Evolutionary conservation across 2,888 invertebrate genomes (phyloP).

Genomic region (Torymus auratus): DNA sequence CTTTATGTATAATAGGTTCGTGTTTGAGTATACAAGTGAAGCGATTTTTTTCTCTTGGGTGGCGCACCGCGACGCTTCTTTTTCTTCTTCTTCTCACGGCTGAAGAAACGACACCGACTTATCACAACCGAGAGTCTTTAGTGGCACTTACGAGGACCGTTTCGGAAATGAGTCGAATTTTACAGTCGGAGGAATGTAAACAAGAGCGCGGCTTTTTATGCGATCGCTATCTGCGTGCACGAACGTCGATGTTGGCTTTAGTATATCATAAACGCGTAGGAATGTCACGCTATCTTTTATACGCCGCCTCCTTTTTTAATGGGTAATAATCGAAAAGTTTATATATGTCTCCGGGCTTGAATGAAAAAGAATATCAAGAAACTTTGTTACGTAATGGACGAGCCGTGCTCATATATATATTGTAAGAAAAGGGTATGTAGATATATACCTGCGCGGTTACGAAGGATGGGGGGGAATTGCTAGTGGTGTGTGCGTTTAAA

Average conservation of each 20-base stretch:
- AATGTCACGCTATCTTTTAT: not conserved
- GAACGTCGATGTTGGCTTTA: conserved; percentile 1
- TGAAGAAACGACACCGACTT: not conserved
- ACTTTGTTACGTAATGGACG: no score
- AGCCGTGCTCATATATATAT: no score
- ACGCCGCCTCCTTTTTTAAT: not conserved
- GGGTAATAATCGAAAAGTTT: no score
- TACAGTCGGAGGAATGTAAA: conserved; percentile 1
- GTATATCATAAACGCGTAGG: not conserved
- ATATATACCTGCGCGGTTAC: no score
- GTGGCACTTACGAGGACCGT: conserved; percentile 7
- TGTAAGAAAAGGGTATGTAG: no score
- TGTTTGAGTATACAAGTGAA: no score
- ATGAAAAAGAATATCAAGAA: no score
- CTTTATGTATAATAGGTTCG: not conserved
- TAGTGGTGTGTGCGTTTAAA: conserved; percentile 63
- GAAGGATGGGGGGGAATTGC: not conserved
- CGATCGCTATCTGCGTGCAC: not conserved
- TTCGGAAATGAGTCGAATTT: conserved; percentile 5
- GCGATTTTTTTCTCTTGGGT: no score
- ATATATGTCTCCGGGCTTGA: no score
- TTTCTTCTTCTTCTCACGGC: conserved; percentile 16
- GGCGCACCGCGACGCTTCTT: not conserved
- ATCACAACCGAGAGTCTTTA: conserved; percentile 11
- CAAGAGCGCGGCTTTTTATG: not conserved